These are phyloP conservation scores for Volucella inanis DNA, from an alignment of 2,888 invertebrate species.

Conservation along the genomic window DNA sequence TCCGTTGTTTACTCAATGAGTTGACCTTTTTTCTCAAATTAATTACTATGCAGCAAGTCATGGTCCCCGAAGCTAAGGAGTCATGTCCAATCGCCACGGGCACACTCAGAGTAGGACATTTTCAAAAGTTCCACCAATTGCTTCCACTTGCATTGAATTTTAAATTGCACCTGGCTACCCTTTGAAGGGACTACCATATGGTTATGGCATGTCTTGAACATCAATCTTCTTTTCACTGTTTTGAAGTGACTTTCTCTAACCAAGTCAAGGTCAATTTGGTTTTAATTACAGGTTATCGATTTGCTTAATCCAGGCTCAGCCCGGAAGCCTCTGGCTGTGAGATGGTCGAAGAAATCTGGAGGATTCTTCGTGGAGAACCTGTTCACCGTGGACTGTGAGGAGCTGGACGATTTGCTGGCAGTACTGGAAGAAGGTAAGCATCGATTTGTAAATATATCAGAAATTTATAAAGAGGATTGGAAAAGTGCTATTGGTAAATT, in stretches of 20 bases:
- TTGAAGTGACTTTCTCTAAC: neutral
- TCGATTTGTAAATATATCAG: conserved; percentile 35
- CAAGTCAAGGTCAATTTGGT: conserved; percentile 46
- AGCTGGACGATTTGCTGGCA: conserved; percentile 94
- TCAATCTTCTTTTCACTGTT: neutral
- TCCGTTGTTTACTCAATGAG: conserved; percentile 34
- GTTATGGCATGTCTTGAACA: neutral
- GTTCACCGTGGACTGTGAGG: conserved; percentile 97
- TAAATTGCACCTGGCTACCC: conserved; percentile 12
- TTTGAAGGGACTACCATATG: neutral
- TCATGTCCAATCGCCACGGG: neutral
- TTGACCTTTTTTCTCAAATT: conserved; percentile 32
- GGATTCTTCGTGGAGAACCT: conserved; percentile 98
- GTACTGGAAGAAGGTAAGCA: conserved; percentile 95
- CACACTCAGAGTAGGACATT: neutral
- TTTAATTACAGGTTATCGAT: conserved; percentile 91
- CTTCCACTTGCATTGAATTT: conserved; percentile 44
- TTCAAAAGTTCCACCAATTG: conserved; percentile 13
- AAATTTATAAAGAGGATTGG: conserved; percentile 3
- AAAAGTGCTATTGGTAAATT: neutral
- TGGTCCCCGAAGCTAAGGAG: neutral
- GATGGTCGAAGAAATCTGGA: conserved; percentile 96
- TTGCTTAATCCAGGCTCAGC: conserved; percentile 93
- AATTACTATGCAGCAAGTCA: conserved; percentile 26
- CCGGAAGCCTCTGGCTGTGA: conserved; percentile 90